Evolutionary conservation across 2,113 vertebrate species (phyloP).

Genomic region (Labrus mixtus): DNA sequence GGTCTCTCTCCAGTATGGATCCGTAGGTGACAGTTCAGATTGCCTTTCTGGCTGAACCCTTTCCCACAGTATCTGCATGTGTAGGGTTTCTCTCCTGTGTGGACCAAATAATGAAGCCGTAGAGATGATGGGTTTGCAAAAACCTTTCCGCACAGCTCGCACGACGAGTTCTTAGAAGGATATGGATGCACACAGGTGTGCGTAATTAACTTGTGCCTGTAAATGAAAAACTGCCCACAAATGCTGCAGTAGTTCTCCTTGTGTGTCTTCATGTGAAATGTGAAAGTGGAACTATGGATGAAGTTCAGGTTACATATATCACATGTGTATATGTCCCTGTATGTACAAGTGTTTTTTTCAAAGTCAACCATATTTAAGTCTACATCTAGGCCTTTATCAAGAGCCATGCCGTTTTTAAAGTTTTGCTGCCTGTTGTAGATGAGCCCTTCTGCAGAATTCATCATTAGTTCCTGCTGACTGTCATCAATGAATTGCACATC

Average conservation of each 20-base stretch:
- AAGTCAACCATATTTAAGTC: constrained; percentile 31
- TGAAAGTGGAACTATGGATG: constrained; percentile 69
- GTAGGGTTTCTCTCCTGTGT: constrained; percentile 77
- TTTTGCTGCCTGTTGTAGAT: constrained; percentile 17
- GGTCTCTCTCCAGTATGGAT: constrained; percentile 78
- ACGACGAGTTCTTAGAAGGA: constrained; percentile 27
- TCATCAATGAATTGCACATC: constrained; percentile 64
- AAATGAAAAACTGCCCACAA: constrained; percentile 68
- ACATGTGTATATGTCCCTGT: constrained; percentile 54
- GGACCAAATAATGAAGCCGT: constrained; percentile 72
- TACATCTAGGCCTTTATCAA: constrained; percentile 9
- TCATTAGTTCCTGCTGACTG: constrained; percentile 40
- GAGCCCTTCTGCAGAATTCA: constrained; percentile 24
- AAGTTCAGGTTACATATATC: constrained; percentile 66
- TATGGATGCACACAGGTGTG: constrained; percentile 61
- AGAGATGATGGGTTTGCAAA: constrained; percentile 74
- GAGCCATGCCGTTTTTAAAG: constrained; percentile 16
- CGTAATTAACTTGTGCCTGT: constrained; percentile 48
- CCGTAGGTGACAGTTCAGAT: constrained; percentile 76
- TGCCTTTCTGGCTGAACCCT: constrained; percentile 78
- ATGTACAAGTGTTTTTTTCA: neutral
- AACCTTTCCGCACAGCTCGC: constrained; percentile 72
- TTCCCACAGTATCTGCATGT: constrained; percentile 70
- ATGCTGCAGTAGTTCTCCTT: constrained; percentile 65
- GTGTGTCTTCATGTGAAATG: constrained; percentile 75